Evolutionary conservation across 2,888 invertebrate species (phyloP).

Genomic region (Hecatera dysodea): DNA sequence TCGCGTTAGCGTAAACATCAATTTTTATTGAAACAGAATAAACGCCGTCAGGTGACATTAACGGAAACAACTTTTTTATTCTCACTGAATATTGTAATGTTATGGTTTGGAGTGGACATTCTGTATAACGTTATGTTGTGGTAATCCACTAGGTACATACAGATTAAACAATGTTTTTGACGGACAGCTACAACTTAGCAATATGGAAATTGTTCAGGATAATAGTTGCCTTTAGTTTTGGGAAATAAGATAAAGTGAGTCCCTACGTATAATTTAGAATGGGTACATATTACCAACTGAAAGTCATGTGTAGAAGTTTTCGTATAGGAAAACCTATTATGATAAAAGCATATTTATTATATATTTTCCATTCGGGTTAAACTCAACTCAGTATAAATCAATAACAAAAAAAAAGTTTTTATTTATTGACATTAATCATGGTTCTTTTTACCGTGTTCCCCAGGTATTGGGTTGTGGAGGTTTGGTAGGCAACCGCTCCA

Average conservation of each 20-base stretch:
- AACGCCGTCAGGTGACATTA: too few relatives aligned
- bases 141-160: not conserved
- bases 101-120: not conserved
- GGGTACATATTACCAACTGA: too few relatives aligned
- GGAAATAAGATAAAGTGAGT: not conserved
- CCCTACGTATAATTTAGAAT: not conserved
- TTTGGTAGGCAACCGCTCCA: too few relatives aligned
- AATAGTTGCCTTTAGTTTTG: slow-evolving; percentile 1
- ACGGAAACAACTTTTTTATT: too few relatives aligned
- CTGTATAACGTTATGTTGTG: not conserved
- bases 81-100: too few relatives aligned
- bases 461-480: too few relatives aligned
- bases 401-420: too few relatives aligned
- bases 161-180: slow-evolving; percentile 7
- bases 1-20: too few relatives aligned
- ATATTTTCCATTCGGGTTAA: not conserved
- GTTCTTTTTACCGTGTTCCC: too few relatives aligned
- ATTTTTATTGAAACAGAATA: too few relatives aligned
- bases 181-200: slow-evolving; percentile 6
- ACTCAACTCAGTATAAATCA: too few relatives aligned
- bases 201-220: slow-evolving; percentile 25
- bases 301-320: not conserved
- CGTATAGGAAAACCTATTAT: not conserved
- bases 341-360: not conserved
- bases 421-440: not conserved